Percentiles rank a stretch among this genome's conserved stretches.
phyloP scores from a whole-genome alignment of 2,797 vertebrate genomes.

The Lateolabrax maculatus region DNA sequence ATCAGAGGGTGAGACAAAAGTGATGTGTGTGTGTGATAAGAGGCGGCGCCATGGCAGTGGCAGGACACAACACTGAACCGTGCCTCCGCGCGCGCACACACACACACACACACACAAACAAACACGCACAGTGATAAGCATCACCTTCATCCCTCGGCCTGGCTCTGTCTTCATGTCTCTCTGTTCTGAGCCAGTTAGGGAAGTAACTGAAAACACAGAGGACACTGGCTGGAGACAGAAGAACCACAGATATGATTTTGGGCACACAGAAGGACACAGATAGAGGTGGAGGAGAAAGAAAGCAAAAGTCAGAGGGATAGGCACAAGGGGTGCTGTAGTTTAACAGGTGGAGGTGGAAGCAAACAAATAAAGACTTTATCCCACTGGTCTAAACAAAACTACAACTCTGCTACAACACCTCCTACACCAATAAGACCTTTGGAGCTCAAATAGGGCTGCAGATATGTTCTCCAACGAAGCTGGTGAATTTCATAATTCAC shows the following conservation, averaged over 20 bases:
- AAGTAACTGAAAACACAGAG: constrained; percentile 46
- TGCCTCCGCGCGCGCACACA: constrained; percentile 68
- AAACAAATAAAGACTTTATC: background rate
- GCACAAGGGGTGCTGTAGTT: background rate
- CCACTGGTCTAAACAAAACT: background rate
- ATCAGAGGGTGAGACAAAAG: constrained; percentile 86
- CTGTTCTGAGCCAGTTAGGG: constrained; percentile 34
- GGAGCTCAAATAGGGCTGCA: background rate
- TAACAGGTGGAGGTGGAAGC: background rate
- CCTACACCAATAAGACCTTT: background rate
- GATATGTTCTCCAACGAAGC: background rate
- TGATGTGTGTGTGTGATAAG: constrained; percentile 88
- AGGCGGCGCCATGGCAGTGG: constrained; percentile 85
- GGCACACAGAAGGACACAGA: constrained; percentile 6
- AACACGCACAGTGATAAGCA: constrained; percentile 68
- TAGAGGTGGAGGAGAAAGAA: constrained; percentile 10
- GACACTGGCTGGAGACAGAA: constrained; percentile 36
- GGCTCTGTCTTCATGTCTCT: constrained; percentile 55
- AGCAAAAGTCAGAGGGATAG: background rate
- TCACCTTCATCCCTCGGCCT: constrained; percentile 69
- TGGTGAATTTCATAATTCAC: no score
- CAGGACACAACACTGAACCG: constrained; percentile 87
- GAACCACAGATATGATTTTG: constrained; percentile 51
- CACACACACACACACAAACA: constrained; percentile 30
- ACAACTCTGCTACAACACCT: no score